phyloP scores from a whole-genome alignment of 2,888 invertebrate species.

The Acleris cristana region DNA sequence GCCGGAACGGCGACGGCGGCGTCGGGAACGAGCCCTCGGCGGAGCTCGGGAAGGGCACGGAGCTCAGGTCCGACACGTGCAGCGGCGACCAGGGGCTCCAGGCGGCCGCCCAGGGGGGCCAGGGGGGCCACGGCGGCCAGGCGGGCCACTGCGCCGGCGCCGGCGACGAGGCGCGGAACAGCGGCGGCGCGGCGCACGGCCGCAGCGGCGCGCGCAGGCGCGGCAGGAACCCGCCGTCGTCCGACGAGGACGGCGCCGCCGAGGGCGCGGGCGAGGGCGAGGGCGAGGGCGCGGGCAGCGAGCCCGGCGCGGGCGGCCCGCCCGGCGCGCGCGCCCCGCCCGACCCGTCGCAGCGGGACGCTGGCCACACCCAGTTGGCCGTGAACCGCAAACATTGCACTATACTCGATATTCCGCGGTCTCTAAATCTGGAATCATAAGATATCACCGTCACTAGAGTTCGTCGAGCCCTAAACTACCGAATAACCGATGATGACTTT shows the following conservation, averaged over 20 bases:
- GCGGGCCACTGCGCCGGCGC: conserved; percentile 74
- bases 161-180: conserved; percentile 76
- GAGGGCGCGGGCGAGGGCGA: conserved; percentile 57
- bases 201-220: conserved; percentile 71
- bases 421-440: conserved; percentile 88
- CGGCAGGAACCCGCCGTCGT: conserved; percentile 93
- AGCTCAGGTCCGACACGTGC: conserved; percentile 94
- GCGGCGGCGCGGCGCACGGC: conserved; percentile 86
- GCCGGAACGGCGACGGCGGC: conserved; percentile 87
- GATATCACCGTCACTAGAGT: no score
- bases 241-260: conserved; percentile 85
- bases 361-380: conserved; percentile 89
- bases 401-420: conserved; percentile 97
- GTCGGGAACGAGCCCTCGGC: conserved; percentile 91
- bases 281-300: conserved; percentile 40
- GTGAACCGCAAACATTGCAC: conserved; percentile 85
- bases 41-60: conserved; percentile 91
- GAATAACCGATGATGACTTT: no score
- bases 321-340: conserved; percentile 58
- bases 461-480: no score
- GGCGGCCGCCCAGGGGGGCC: conserved; percentile 86
- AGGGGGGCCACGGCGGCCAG: conserved; percentile 86
- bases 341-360: conserved; percentile 42
- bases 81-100: conserved; percentile 89
- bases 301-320: conserved; percentile 53